A percentile compares a stretch with the other conserved stretches of the same genome.
Evolutionary conservation across 2,797 vertebrate species (phyloP).

Genomic region (Taenioides sp.): DNA sequence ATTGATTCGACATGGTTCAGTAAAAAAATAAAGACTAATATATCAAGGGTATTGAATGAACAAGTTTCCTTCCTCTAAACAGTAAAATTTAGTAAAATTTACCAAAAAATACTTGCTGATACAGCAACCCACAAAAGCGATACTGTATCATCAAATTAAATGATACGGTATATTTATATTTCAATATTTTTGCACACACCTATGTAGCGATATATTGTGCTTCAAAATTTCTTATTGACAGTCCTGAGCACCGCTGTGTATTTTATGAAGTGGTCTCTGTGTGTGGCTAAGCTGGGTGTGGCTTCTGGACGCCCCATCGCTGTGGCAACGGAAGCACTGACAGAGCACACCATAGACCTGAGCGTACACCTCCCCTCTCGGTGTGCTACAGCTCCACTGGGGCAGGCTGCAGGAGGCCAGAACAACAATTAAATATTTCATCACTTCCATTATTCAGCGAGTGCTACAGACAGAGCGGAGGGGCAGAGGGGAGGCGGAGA

Average conservation of each 20-base stretch:
- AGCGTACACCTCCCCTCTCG: constrained; percentile 13
- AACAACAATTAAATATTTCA: constrained; percentile 82
- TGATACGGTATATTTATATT: too few species aligned
- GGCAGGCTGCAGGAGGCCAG: constrained; percentile 69
- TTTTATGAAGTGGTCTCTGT: constrained; percentile 12
- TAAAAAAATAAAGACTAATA: too few species aligned
- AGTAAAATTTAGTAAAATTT: too few species aligned
- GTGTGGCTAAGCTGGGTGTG: constrained; percentile 47
- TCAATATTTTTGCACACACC: too few species aligned
- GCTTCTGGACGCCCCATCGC: constrained; percentile 35
- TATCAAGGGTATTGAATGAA: too few species aligned
- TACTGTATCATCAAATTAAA: too few species aligned
- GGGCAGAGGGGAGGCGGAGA: constrained; percentile 29
- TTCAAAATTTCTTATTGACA: too few species aligned
- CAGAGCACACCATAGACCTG: constrained; percentile 20
- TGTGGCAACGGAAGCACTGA: constrained; percentile 36
- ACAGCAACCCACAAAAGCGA: too few species aligned
- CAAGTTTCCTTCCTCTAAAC: too few species aligned
- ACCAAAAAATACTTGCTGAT: too few species aligned
- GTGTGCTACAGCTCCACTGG: constrained; percentile 52
- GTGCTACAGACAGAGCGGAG: constrained; percentile 41
- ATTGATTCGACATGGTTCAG: too few species aligned
- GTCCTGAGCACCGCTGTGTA: background rate
- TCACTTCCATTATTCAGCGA: constrained; percentile 78
- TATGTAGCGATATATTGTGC: too few species aligned